Evolutionary conservation across 2,888 invertebrate genomes (phyloP).

Genomic region (Caenorhabditis uteleia): DNA sequence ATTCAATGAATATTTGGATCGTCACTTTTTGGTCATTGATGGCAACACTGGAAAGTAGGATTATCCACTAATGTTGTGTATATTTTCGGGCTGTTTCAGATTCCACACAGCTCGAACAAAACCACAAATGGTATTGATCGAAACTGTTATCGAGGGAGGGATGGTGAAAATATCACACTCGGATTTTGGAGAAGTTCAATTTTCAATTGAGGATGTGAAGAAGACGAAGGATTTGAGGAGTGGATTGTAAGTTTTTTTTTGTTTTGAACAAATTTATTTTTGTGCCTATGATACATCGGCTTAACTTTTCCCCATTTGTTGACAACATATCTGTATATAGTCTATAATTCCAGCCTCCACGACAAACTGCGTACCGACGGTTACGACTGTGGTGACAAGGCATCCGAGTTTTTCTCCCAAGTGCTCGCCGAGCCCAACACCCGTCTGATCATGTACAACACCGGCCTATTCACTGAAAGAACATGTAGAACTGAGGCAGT

Average conservation of each 20-base stretch:
- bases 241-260: slow-evolving; percentile 36
- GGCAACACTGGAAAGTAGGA: slow-evolving; percentile 40
- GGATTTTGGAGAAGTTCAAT: slow-evolving; percentile 14
- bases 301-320: not conserved
- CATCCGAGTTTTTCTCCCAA: slow-evolving; percentile 48
- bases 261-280: not conserved
- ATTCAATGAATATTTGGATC: slow-evolving; percentile 47
- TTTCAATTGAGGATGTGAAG: slow-evolving; percentile 34
- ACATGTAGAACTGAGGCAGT: slow-evolving; percentile 33
- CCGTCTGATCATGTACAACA: slow-evolving; percentile 56
- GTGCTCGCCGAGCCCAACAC: slow-evolving; percentile 43
- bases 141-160: slow-evolving; percentile 37
- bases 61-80: not conserved
- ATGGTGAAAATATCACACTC: slow-evolving; percentile 30
- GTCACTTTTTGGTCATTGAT: slow-evolving; percentile 56
- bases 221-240: slow-evolving; percentile 29
- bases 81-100: not conserved
- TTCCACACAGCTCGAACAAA: slow-evolving; percentile 45
- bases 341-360: slow-evolving; percentile 53
- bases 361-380: slow-evolving; percentile 56
- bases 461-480: slow-evolving; percentile 58
- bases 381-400: slow-evolving; percentile 61
- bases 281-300: not conserved
- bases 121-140: slow-evolving; percentile 47
- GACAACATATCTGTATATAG: not conserved